These are phyloP conservation scores for Trematomus bernacchii DNA, from an alignment of 2,797 vertebrate genomes.

Conservation along the genomic window DNA sequence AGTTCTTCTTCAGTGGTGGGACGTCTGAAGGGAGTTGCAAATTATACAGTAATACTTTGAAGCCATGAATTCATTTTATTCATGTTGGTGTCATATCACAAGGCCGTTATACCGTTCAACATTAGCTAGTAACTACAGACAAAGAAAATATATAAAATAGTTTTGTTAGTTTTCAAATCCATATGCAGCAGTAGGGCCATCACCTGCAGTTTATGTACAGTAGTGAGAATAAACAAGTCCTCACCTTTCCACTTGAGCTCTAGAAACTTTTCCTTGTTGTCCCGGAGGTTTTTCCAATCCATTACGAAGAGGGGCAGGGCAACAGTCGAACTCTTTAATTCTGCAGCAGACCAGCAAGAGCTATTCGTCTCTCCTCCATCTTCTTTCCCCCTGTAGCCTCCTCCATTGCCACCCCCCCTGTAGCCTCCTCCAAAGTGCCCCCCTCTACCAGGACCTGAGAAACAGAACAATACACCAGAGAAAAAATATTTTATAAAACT, in stretches of 20 bases:
- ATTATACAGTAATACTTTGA: background rate
- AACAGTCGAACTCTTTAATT: constrained; percentile 42
- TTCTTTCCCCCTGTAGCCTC: too few relatives aligned
- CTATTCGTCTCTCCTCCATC: background rate
- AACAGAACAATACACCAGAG: constrained; percentile 2
- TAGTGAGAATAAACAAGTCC: background rate
- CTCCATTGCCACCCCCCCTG: background rate
- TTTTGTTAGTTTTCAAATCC: background rate
- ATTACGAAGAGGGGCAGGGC: constrained; percentile 65
- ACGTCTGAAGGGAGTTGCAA: constrained; percentile 80
- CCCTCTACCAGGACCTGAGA: constrained; percentile 30
- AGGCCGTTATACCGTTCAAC: background rate
- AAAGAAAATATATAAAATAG: background rate
- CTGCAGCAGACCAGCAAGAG: constrained; percentile 72
- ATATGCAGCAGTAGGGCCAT: background rate
- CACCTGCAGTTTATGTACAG: background rate
- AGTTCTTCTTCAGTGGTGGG: constrained; percentile 91
- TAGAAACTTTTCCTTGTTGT: constrained; percentile 90
- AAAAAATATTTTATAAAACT: background rate
- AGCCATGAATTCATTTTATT: background rate
- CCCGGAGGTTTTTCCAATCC: constrained; percentile 89
- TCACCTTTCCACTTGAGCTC: constrained; percentile 95
- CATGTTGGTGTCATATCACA: background rate
- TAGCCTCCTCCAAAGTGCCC: constrained; percentile 1
- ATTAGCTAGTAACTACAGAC: background rate